Conservation (phyloP, 2,888 invertebrate species). For the Sclerodermus sp. region DNA sequence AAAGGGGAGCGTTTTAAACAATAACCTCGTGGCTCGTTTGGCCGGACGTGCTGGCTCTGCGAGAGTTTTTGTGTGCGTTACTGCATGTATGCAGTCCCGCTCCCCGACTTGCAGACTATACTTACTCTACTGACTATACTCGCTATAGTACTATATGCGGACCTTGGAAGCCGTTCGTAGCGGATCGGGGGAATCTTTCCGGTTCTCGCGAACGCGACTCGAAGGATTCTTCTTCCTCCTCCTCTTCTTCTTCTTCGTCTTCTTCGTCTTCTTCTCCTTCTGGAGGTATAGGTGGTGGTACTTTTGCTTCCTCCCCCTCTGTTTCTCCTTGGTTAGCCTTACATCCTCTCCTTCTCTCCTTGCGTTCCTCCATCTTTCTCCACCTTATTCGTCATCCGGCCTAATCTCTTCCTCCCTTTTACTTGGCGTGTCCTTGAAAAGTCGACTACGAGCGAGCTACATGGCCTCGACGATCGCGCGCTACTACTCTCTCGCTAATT, state of each 20-base stretch:
- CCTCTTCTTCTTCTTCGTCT: slow-evolving; percentile 7
- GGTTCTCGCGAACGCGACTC: slow-evolving; percentile 53
- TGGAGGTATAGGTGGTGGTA: not conserved
- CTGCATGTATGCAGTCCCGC: slow-evolving; percentile 9
- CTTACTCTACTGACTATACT: too few relatives aligned
- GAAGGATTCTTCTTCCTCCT: slow-evolving; percentile 29
- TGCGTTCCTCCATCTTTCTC: not conserved
- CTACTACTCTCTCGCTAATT: too few relatives aligned
- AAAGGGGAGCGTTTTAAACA: slow-evolving; percentile 48
- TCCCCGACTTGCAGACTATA: slow-evolving; percentile 7
- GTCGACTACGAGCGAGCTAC: slow-evolving; percentile 35
- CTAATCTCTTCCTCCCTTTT: slow-evolving; percentile 3
- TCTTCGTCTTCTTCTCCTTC: slow-evolving; percentile 1
- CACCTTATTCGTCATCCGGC: too few relatives aligned
- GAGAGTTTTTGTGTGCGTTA: slow-evolving; percentile 9
- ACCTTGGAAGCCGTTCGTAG: slow-evolving; percentile 54
- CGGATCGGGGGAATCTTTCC: slow-evolving; percentile 58
- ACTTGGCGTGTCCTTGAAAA: slow-evolving; percentile 41
- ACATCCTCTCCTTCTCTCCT: slow-evolving; percentile 7
- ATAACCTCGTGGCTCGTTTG: slow-evolving; percentile 39
- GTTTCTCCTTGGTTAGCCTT: too few relatives aligned
- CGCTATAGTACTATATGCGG: slow-evolving; percentile 20
- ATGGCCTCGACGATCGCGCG: too few relatives aligned
- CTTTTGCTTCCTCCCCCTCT: slow-evolving; percentile 1
- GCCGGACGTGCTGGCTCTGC: slow-evolving; percentile 9